Evolutionary conservation across 2,888 invertebrate genomes (phyloP).

Genomic region (Priocnemis perturbator): DNA sequence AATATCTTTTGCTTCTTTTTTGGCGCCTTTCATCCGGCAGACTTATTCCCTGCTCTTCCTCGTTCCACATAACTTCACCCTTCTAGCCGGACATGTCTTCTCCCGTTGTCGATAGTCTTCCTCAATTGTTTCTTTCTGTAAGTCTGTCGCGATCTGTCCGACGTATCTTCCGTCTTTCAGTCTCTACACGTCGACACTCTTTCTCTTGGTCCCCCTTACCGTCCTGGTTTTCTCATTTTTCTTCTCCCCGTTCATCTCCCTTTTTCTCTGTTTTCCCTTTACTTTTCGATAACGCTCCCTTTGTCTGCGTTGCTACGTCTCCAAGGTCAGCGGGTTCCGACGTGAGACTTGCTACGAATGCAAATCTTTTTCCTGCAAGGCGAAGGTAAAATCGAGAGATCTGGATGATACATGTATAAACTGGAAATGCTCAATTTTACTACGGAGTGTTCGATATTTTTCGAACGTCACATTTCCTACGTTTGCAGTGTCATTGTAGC

Average conservation of each 20-base stretch:
- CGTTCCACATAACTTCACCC: neutral
- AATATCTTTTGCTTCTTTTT: conserved; percentile 50
- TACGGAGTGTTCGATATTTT: too few species aligned
- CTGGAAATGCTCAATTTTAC: too few species aligned
- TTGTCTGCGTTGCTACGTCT: too few species aligned
- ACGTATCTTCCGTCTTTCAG: neutral
- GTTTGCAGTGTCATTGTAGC: too few species aligned
- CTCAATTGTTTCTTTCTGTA: conserved; percentile 13
- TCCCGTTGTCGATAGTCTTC: conserved; percentile 9
- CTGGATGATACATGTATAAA: too few species aligned
- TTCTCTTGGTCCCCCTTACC: neutral
- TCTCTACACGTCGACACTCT: conserved; percentile 11
- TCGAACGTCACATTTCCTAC: too few species aligned
- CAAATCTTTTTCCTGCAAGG: conserved; percentile 32
- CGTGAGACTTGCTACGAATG: conserved; percentile 16
- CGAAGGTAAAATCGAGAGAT: neutral
- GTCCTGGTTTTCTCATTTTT: neutral
- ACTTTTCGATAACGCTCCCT: neutral
- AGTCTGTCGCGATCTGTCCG: neutral
- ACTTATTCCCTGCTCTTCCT: conserved; percentile 41
- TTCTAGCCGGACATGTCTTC: conserved; percentile 8
- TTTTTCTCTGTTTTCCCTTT: conserved; percentile 9
- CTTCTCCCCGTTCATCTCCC: neutral
- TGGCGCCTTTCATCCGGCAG: conserved; percentile 54
- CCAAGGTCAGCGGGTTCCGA: too few species aligned